Evolutionary conservation across 1,140 invertebrate genomes (phyloP), one percentile per base, ranked within the genome.

Genomic region (Liolophura sinensis): DNA sequence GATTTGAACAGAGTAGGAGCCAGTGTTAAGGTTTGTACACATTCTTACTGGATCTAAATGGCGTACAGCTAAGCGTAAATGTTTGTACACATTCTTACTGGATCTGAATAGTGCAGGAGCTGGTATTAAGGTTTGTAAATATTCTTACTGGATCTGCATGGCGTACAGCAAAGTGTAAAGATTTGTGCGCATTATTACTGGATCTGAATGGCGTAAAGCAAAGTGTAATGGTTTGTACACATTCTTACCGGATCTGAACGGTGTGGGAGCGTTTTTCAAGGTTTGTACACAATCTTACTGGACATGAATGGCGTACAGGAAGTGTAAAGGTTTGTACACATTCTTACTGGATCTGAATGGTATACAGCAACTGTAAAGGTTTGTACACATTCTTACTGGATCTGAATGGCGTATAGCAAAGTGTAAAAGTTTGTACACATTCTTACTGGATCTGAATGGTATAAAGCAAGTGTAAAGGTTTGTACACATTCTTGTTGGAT

Each of bases 331-430:
- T 68, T 6, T 56, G 62, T 9, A 31, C 51, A 20, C 49, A 61
- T 6, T 68, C 55, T 64, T 61, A 64, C 0, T 61, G 6, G 20
- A 47, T n/a, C 16, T 3, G 56, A 14, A 18, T 16, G 9, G 51
- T 16, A 20, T 50, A 16, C 7, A 47, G 18, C 61, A 3, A n/a
- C n/a, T n/a, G n/a, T n/a, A n/a, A n/a, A n/a, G n/a, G n/a, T n/a
- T n/a, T n/a, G n/a, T n/a, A 85, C 69, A 85, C 84, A 20, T 85
- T 85, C 62, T 70, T 85, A 12, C 68, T 85, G 16, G 82, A 85
- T 73, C 67, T 84, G 60, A 83, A 82, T 72, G 78, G 80, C 63
- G 82, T 85, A 24, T 82, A 82, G 12, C 73, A 80, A 20, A 82
- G 77, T 54, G 71, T 84, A 0, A 85, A 85, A 74, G 83, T 81